Conservation (phyloP, 2,797 vertebrate species). For the Natrix natrix region DNA sequence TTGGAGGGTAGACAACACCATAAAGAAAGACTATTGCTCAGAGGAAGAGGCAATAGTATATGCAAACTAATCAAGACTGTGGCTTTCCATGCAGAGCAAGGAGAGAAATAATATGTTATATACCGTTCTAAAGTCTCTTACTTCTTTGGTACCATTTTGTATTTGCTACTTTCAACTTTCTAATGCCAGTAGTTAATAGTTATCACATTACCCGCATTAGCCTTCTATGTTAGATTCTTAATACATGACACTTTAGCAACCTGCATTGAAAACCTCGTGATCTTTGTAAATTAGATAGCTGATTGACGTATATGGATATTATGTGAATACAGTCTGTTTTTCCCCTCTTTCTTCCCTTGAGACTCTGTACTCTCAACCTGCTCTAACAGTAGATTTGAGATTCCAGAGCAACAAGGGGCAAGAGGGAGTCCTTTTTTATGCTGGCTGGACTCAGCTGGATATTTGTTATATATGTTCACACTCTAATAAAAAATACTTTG, state of each 20-base stretch:
- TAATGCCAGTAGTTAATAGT: not conserved
- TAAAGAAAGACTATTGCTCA: not conserved
- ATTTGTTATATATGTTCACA: not conserved
- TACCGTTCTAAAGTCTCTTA: not conserved
- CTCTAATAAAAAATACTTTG: not conserved
- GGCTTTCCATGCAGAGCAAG: not conserved
- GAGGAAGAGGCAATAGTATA: not conserved
- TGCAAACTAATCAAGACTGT: not conserved
- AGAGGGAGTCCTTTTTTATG: not conserved
- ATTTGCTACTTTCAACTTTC: not conserved
- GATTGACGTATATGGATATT: not conserved
- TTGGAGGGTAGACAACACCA: not conserved
- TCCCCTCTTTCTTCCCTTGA: not conserved
- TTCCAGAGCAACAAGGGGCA: not conserved
- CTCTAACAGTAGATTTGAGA: not conserved
- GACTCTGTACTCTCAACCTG: not conserved
- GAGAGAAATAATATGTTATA: not conserved
- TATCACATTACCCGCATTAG: not conserved
- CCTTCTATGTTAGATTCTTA: not conserved
- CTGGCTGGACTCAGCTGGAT: not conserved
- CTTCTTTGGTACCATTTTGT: not conserved
- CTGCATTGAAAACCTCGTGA: not conserved
- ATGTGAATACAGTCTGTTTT: not conserved
- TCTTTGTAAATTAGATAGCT: not conserved
- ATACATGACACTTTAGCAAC: not conserved